Percentiles rank a stretch among this genome's conserved stretches.
phyloP scores from a whole-genome alignment of 1,140 invertebrate genomes.

The Drosophila pallidifrons region DNA sequence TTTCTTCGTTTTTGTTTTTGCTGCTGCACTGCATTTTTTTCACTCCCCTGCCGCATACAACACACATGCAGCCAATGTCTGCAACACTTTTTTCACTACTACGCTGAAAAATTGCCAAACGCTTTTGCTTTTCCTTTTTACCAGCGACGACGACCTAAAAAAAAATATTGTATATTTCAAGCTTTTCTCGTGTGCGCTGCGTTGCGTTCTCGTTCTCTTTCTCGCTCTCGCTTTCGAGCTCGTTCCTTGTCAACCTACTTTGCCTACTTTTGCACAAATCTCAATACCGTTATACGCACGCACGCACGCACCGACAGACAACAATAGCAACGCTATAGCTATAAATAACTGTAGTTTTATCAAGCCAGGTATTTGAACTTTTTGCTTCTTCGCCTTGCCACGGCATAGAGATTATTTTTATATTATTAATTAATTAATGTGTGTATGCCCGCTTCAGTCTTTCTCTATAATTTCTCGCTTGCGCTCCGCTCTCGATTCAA shows the following conservation, averaged over 20 bases:
- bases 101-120: conserved; percentile 8
- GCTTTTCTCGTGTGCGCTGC: conserved; percentile 11
- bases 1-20: conserved; percentile 63
- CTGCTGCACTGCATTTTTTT: conserved; percentile 72
- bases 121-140: conserved; percentile 14
- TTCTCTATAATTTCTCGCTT: conserved; percentile 66
- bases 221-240: conserved; percentile 6
- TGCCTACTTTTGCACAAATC: conserved; percentile 16
- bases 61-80: conserved; percentile 62
- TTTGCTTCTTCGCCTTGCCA: conserved; percentile 10
- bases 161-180: conserved; percentile 24
- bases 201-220: conserved; percentile 19
- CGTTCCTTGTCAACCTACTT: conserved; percentile 65
- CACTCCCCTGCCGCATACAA: conserved; percentile 50
- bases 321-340: conserved; percentile 2
- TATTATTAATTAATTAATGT: conserved; percentile 33
- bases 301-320: conserved; percentile 49
- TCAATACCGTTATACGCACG: conserved; percentile 22
- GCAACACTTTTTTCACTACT: conserved; percentile 52
- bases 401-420: conserved; percentile 29
- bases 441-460: conserved; percentile 49
- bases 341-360: conserved; percentile 26
- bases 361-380: conserved; percentile 19
- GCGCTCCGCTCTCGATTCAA: conserved; percentile 52
- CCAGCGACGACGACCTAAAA: conserved; percentile 56